Percentiles rank a stretch among this genome's conserved stretches.
Evolutionary conservation across 2,888 invertebrate genomes (phyloP).

Genomic region (Xestia c-nigrum): DNA sequence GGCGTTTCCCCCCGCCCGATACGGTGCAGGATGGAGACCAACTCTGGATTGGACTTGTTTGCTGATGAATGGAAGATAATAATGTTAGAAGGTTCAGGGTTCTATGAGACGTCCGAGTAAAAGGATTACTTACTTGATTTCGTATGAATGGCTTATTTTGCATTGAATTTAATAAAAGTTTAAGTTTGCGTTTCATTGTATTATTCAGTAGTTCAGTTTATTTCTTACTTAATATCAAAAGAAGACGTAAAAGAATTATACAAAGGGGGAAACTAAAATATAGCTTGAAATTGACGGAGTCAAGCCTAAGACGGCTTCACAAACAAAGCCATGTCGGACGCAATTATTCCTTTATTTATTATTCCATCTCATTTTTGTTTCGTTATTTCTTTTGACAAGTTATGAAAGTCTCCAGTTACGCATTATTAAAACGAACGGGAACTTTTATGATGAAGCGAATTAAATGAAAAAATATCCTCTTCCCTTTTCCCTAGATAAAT

Average conservation of each 20-base stretch:
- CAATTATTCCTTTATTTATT: slow-evolving; percentile 80
- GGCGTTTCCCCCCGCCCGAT: no score
- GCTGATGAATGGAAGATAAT: no score
- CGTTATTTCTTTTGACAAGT: slow-evolving; percentile 72
- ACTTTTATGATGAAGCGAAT: slow-evolving; percentile 61
- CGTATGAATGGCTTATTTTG: no score
- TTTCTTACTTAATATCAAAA: slow-evolving; percentile 13
- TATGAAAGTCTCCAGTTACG: slow-evolving; percentile 68
- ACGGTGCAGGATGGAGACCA: no score
- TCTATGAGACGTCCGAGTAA: no score
- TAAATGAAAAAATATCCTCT: slow-evolving; percentile 48
- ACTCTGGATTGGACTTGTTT: no score
- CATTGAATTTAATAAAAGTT: not conserved
- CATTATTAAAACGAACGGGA: slow-evolving; percentile 73
- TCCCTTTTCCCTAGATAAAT: slow-evolving; percentile 10
- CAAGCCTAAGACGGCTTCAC: slow-evolving; percentile 66
- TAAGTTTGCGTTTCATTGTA: not conserved
- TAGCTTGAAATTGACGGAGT: slow-evolving; percentile 64
- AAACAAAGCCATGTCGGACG: slow-evolving; percentile 75
- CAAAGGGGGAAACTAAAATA: slow-evolving; percentile 57
- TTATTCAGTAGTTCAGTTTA: slow-evolving; percentile 25
- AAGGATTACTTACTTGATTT: no score
- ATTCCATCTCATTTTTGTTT: slow-evolving; percentile 73
- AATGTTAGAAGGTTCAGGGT: no score
- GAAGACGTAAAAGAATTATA: slow-evolving; percentile 41